Base-by-base conservation (phyloP, 2,888 invertebrate genomes). In the Synanthedon tipuliformis region DNA sequence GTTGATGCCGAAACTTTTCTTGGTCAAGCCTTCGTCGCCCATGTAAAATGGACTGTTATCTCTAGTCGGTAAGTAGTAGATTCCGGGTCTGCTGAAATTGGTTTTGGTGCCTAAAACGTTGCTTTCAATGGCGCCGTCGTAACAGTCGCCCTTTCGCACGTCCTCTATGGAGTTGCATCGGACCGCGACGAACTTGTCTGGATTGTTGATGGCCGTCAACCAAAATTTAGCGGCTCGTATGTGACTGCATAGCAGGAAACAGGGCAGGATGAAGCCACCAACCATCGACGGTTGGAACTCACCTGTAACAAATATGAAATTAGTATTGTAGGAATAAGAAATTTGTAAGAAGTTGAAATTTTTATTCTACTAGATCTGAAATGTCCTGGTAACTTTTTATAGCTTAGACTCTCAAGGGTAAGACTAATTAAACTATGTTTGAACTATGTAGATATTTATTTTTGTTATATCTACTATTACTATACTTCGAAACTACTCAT, bases 201-300 rank as follows among this genome's bases (percentile, higher is more conserved):
- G 73, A 55, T 80, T 68, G 7, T 57, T 59, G 52, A 62, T 63
- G 0, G 85, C 71, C 0, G 71, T 49, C 0, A 71, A 56, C 78
- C 78, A 83, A 67, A 82, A 84, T 55, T 73, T 57, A 0, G 73
- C 80, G 0, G 86, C 62, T 3, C 81, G 71, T 1, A 81, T 61
- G 59, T 86, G 86, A 53, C 84, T 84, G 69, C 86, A 86, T 3
- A 84, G 58, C 50, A 71, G 67, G 55, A 85, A 74, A 59, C 85
- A 85, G 0, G 85, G 84, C 48, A 85, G 63, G 49, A 85, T 68
- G 63, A 84, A 79, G 53, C 69, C 63, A 2, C 71, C 67, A 3
- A 59, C 58, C 60, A 81, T 70, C 0, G 75, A 63, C 12, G 77
- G 73, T 59, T 86, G 86, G 60, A 64, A 83, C 68, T 86, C 86